These are phyloP conservation scores for Sander vitreus DNA, from an alignment of 2,113 vertebrate species.

Conservation along the genomic window DNA sequence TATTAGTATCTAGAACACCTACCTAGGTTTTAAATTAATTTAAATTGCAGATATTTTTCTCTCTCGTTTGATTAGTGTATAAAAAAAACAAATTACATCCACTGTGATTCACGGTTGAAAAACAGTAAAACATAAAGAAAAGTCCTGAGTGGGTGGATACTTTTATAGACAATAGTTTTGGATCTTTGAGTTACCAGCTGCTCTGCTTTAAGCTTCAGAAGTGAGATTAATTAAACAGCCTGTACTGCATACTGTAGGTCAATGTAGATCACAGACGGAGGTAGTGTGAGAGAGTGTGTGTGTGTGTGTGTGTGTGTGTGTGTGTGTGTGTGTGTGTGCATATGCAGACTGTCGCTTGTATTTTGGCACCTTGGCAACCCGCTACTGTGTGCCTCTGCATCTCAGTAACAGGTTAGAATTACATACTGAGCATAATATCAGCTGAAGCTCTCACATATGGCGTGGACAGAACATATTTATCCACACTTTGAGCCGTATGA, in stretches of 20 bases:
- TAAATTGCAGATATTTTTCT: background rate
- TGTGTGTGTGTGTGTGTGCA: constrained; percentile 5
- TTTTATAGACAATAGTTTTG: constrained; percentile 43
- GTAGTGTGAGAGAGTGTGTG: constrained; percentile 8
- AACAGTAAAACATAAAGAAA: constrained; percentile 20
- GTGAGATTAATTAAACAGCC: constrained; percentile 37
- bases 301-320: constrained; percentile 16
- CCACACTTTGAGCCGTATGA: constrained; percentile 30
- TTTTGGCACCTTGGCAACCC: constrained; percentile 67
- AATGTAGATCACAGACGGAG: constrained; percentile 43
- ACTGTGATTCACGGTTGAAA: constrained; percentile 37
- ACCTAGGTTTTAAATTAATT: constrained; percentile 1
- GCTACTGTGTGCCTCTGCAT: constrained; percentile 34
- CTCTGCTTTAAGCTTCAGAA: constrained; percentile 48
- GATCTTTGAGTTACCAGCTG: constrained; percentile 35
- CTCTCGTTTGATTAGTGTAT: background rate
- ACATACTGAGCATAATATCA: constrained; percentile 27
- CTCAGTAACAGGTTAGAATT: constrained; percentile 41
- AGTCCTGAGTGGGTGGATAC: constrained; percentile 24
- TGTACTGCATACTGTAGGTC: constrained; percentile 40
- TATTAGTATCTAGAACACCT: background rate
- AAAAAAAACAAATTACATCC: constrained; percentile 28
- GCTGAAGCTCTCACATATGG: constrained; percentile 41
- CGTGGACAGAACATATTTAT: constrained; percentile 51
- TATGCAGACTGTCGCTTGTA: constrained; percentile 41